phyloP scores from a whole-genome alignment of 2,113 vertebrate genomes.

The Entomyzon cyanotis region DNA sequence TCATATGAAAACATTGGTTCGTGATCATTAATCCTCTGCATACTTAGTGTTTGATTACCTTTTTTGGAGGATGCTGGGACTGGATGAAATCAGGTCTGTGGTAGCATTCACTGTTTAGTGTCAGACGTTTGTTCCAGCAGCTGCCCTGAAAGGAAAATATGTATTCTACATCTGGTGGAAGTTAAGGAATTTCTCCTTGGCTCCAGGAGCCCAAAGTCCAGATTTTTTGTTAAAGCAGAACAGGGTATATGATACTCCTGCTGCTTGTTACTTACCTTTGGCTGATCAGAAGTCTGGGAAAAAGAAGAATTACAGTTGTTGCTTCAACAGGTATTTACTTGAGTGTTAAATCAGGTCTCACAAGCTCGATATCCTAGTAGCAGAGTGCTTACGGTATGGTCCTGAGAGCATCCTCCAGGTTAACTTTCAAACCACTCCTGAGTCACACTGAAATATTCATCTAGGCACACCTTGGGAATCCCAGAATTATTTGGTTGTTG shows the following conservation, averaged over 20 bases:
- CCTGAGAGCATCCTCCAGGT: not conserved
- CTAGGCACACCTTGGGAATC: not conserved
- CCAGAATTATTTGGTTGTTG: not conserved
- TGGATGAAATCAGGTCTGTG: not conserved
- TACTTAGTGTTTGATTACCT: not conserved
- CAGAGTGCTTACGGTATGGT: not conserved
- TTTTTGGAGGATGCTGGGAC: not conserved
- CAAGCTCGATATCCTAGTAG: not conserved
- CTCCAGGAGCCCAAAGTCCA: not conserved
- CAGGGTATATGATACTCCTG: not conserved
- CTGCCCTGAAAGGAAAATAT: not conserved
- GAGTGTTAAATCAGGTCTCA: not conserved
- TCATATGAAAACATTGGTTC: not conserved
- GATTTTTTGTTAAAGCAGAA: not conserved
- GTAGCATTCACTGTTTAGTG: not conserved
- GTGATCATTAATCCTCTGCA: not conserved
- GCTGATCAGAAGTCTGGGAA: not conserved
- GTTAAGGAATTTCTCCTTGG: conserved; percentile 30
- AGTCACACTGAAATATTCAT: not conserved
- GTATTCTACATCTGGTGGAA: conserved; percentile 29
- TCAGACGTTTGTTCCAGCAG: not conserved
- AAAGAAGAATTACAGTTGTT: not conserved
- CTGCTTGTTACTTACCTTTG: not conserved
- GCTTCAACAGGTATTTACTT: not conserved
- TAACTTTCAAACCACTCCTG: not conserved